Conservation (phyloP, 2,888 invertebrate genomes). For the Nematopogon swammerdamellus region DNA sequence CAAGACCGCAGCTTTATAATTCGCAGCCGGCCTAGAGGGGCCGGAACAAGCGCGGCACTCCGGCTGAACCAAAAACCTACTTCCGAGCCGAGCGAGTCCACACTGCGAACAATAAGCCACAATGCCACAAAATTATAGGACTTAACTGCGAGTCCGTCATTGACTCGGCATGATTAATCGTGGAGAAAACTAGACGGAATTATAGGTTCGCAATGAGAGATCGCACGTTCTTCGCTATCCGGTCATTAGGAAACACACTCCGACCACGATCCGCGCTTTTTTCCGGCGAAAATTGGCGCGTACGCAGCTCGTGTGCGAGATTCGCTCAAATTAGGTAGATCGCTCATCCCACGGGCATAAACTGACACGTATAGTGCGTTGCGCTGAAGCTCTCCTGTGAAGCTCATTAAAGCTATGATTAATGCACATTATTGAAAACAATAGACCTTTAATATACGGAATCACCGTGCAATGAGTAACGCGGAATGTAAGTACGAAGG, state of each 20-base stretch:
- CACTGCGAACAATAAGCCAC: slow-evolving; percentile 28
- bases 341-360: not conserved
- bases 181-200: slow-evolving; percentile 37
- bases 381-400: too few species aligned
- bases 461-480: too few species aligned
- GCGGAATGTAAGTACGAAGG: too few species aligned
- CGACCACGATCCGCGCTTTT: slow-evolving; percentile 28
- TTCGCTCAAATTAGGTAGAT: slow-evolving; percentile 1
- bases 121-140: slow-evolving; percentile 42
- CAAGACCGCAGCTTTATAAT: not conserved
- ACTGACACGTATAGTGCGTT: not conserved
- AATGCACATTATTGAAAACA: too few species aligned
- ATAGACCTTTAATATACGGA: too few species aligned
- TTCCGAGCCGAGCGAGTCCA: slow-evolving; percentile 29
- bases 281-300: slow-evolving; percentile 23
- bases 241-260: slow-evolving; percentile 32
- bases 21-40: slow-evolving; percentile 23
- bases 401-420: too few species aligned
- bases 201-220: slow-evolving; percentile 32
- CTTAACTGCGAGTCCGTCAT: slow-evolving; percentile 36
- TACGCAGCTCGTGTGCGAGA: slow-evolving; percentile 3
- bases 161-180: slow-evolving; percentile 47
- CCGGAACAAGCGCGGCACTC: slow-evolving; percentile 15
- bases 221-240: slow-evolving; percentile 34
- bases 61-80: slow-evolving; percentile 44